Base-by-base conservation (phyloP, 2,888 invertebrate genomes). In the Stenodema calcarata region DNA sequence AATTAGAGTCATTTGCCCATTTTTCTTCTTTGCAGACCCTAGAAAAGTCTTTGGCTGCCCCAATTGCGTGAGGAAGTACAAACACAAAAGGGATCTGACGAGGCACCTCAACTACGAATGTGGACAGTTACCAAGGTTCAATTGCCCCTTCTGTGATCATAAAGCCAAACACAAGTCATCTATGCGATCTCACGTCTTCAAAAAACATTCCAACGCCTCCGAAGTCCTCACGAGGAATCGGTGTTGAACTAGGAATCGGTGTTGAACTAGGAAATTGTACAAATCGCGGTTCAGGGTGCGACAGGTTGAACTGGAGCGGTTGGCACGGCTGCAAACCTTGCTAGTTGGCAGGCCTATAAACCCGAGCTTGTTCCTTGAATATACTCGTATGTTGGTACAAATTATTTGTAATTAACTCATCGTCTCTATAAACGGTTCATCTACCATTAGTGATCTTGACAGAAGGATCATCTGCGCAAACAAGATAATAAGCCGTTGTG, bases 71-170 rank as follows among this genome's bases (percentile, higher is more conserved):
- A 87, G 86, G 81, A 75, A 47, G 18, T 89, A 89, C 69, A 87
- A 84, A 54, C 81, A 87, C 78, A 85, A 81, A 47, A 85, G 86
- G 44, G 86, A 88, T 86, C 81, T 89, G 35, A 88, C 78, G 18
- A 3, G 78, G 23, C 78, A 78, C 27, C 78, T 78, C 18, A 78
- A 78, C 44, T 86, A 80, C 80, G 90, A 90, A 87, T 90, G 90
- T 86, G 90, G 90, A 28, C 90, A 90, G 86, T 89, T 89, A 80
- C 90, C 90, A 12, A 88, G 89, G 0, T 90, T 90, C 86, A 89
- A 89, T 70, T 90, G 90, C 62, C 89, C 89, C 6, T 89, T 87
- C 78, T 90, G 90, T 80, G 89, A 89, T 30, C 86, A 89, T 73
- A 90, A 89, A 86, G 89, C 89, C 14, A 89, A 90, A 78, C 89